These are phyloP conservation scores for Leptarthrus brevirostris DNA, from an alignment of 2,888 invertebrate genomes.

Conservation along the genomic window DNA sequence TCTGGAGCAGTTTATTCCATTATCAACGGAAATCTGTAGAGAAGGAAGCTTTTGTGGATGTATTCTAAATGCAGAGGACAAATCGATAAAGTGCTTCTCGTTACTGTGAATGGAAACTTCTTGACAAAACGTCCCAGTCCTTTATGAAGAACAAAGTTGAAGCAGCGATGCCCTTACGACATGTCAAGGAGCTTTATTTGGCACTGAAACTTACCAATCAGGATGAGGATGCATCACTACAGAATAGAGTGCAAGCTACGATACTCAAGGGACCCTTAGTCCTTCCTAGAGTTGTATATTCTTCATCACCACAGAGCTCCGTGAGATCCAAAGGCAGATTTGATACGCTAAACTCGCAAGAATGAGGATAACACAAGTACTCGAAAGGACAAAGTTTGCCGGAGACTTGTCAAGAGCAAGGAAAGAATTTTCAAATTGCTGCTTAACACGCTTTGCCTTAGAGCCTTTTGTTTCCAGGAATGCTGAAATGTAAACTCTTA, in stretches of 20 bases:
- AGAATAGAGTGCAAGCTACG: conserved; percentile 8
- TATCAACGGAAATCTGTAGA: too few species aligned
- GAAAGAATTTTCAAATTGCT: conserved; percentile 44
- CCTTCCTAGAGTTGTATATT: too few species aligned
- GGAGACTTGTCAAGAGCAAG: conserved; percentile 33
- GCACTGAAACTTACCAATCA: conserved; percentile 9
- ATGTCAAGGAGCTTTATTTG: conserved; percentile 36
- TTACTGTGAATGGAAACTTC: neutral
- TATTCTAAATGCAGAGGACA: conserved; percentile 11
- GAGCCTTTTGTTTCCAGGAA: conserved; percentile 17
- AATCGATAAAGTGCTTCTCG: conserved; percentile 16
- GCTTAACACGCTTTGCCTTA: neutral
- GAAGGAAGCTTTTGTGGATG: conserved; percentile 12
- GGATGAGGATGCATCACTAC: conserved; percentile 26
- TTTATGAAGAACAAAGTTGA: neutral
- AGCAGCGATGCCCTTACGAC: neutral
- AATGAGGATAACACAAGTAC: neutral
- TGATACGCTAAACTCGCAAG: neutral
- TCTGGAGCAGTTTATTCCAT: too few species aligned
- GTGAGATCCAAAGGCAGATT: neutral
- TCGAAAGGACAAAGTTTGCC: conserved; percentile 41
- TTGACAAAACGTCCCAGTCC: conserved; percentile 21
- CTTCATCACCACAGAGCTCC: neutral
- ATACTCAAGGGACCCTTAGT: neutral
- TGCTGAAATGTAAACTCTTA: neutral